Percentiles rank a stretch among this genome's conserved stretches.
These are phyloP conservation scores for Eulemur macaco DNA, from an alignment of 2,113 vertebrate species.

Conservation along the genomic window DNA sequence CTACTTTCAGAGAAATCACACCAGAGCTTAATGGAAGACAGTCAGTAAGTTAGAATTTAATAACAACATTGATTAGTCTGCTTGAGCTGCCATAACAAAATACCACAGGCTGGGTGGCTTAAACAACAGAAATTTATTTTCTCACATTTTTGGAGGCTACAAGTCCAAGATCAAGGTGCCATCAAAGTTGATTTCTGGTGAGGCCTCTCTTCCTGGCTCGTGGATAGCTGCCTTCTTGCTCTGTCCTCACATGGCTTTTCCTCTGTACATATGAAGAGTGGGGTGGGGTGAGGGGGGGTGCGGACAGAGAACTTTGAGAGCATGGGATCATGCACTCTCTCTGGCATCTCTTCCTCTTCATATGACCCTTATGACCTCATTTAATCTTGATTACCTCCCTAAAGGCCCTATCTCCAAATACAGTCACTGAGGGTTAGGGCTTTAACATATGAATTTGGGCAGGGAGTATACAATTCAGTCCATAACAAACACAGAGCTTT, in stretches of 20 bases:
- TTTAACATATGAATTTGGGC: neutral
- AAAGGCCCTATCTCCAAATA: neutral
- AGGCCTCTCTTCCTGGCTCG: neutral
- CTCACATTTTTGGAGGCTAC: neutral
- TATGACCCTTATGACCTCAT: neutral
- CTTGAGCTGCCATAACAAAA: neutral
- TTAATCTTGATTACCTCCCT: neutral
- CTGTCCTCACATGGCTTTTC: neutral
- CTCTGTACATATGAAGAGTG: neutral
- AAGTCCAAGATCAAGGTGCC: neutral
- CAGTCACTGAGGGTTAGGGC: neutral
- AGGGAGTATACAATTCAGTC: neutral
- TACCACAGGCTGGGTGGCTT: neutral
- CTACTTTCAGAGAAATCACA: constrained; percentile 17
- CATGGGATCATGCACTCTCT: neutral
- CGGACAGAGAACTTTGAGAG: neutral
- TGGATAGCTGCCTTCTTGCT: neutral
- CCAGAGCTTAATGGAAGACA: neutral
- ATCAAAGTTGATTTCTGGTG: neutral
- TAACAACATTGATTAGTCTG: neutral
- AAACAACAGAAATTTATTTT: neutral
- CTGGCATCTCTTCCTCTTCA: neutral
- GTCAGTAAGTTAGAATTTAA: neutral
- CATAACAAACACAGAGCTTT: neutral
- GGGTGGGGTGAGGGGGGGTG: neutral